Evolutionary conservation across 2,888 invertebrate species (phyloP), one percentile per base, ranked within the genome.

Genomic region (Troides oblongomaculatus): DNA sequence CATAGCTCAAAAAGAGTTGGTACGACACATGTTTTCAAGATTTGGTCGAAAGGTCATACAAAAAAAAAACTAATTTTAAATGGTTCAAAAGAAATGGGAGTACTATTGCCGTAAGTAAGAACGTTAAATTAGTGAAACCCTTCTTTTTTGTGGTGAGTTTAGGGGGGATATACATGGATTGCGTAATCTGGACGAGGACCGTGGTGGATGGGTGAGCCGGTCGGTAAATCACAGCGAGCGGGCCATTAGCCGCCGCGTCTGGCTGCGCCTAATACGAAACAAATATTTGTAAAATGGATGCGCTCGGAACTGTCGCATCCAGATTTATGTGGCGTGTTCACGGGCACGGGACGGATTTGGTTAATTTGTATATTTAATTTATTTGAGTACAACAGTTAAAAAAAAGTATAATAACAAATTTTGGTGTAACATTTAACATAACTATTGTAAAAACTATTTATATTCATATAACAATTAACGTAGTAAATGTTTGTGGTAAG

Each of bases 191-290:
- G 50, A 6, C 25, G 18, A 14, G 53, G 17, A 53, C 53, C 25
- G 17, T 43, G 58, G 59, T 43, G 53, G 57, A n/a, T 25, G 46
- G 53, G 46, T 39, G 23, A 59, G 23, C 61, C 30, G 46, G n/a
- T 46, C 69, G 14, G 62, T 66, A 70, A 66, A 70, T 66, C 66
- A 70, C 58, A 14, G 25, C 36, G 59, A 46, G 58, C 64, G 50
- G 46, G 56, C 66, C 68, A 71, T 69, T 71, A 71, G 68, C 73
- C 62, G 61, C 60, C 21, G 57, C 70, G 76, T 73, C 75, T 64
- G 68, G 70, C 76, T 71, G 74, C 75, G 71, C 72, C 77, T 80
- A 80, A 80, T 80, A 76, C 75, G 78, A 75, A 77, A 80, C 79
- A 78, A 78, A 81, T 79, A 77, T 75, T 73, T 73, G 74, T 76